These are phyloP conservation scores for Selenia dentaria DNA, from an alignment of 2,888 invertebrate genomes.

Conservation along the genomic window DNA sequence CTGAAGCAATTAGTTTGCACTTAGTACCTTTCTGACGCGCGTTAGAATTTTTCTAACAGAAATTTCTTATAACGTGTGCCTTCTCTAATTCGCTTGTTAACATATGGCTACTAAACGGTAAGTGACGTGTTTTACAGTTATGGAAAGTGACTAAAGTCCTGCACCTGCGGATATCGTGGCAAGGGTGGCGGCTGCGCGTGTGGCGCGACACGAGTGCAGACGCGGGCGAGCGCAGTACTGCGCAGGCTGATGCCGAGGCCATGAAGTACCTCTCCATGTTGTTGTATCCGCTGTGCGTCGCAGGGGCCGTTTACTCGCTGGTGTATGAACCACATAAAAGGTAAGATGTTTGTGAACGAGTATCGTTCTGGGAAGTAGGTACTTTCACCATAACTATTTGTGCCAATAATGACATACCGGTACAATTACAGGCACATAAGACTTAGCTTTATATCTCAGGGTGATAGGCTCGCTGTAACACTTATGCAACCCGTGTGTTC, in stretches of 20 bases:
- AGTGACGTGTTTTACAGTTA: conserved; percentile 79
- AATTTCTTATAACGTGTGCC: too few relatives aligned
- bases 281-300: conserved; percentile 94
- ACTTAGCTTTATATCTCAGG: too few relatives aligned
- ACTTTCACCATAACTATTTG: too few relatives aligned
- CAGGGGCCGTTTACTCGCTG: conserved; percentile 96
- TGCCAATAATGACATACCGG: too few relatives aligned
- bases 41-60: too few relatives aligned
- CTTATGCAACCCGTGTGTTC: too few relatives aligned
- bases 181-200: conserved; percentile 56
- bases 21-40: too few relatives aligned
- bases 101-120: too few relatives aligned
- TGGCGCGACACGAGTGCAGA: conserved; percentile 77
- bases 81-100: too few relatives aligned
- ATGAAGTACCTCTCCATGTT: conserved; percentile 96
- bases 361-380: background rate
- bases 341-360: conserved; percentile 73
- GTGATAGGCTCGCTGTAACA: too few relatives aligned
- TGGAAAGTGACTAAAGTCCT: conserved; percentile 98
- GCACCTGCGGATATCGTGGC: conserved; percentile 86
- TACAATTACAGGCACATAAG: too few relatives aligned
- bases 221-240: conserved; percentile 89
- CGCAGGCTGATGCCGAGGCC: conserved; percentile 94
- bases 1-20: too few relatives aligned
- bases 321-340: conserved; percentile 97